Evolutionary conservation across 1,140 invertebrate species (phyloP).

Genomic region (Apocrypta bakeri): DNA sequence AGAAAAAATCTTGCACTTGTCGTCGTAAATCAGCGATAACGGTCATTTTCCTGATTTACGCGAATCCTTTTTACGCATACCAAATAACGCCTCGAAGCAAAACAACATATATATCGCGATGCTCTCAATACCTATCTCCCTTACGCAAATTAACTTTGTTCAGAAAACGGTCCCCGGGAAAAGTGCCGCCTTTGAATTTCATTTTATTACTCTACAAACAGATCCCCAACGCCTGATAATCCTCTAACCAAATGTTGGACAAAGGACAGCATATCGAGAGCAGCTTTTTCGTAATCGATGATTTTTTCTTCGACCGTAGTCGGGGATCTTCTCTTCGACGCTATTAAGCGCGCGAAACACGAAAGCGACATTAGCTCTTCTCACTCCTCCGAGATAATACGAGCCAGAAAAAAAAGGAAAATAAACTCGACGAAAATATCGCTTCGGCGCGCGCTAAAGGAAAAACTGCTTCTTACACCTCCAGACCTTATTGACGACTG

Average conservation of each 20-base stretch:
- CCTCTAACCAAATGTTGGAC: neutral
- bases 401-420: slow-evolving; percentile 4
- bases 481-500: neutral
- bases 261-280: neutral
- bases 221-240: neutral
- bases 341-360: neutral
- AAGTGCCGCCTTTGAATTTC: neutral
- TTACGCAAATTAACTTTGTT: neutral
- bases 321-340: neutral
- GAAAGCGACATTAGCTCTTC: slow-evolving; percentile 1
- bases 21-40: slow-evolving; percentile 16
- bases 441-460: slow-evolving; percentile 8
- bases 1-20: neutral
- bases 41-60: slow-evolving; percentile 18
- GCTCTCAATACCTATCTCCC: neutral
- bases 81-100: neutral
- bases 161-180: neutral
- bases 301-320: neutral
- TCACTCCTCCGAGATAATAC: neutral
- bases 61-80: slow-evolving; percentile 1
- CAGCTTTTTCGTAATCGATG: neutral
- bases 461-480: neutral
- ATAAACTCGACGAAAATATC: neutral
- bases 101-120: neutral
- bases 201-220: neutral